These are phyloP conservation scores for Globicephala melas DNA, from an alignment of 2,113 vertebrate species.

Conservation along the genomic window DNA sequence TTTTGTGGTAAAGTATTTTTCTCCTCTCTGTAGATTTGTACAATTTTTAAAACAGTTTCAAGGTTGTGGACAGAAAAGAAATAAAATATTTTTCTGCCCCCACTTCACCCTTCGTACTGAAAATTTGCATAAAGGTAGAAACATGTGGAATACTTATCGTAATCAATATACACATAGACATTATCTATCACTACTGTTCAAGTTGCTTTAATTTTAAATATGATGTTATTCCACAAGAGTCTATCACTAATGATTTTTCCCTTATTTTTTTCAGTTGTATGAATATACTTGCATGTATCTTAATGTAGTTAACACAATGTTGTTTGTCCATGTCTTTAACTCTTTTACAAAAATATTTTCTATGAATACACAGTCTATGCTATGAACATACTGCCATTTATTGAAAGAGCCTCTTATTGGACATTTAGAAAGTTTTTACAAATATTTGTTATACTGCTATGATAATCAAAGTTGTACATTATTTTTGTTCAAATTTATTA, in stretches of 20 bases:
- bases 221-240: not conserved
- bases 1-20: not conserved
- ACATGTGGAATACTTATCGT: not conserved
- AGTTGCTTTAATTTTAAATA: not conserved
- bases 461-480: not conserved
- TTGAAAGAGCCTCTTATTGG: not conserved
- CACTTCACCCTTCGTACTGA: not conserved
- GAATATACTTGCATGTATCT: not conserved
- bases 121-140: not conserved
- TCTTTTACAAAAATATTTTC: not conserved
- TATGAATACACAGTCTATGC: not conserved
- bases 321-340: not conserved
- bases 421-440: not conserved
- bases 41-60: not conserved
- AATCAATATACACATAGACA: not conserved
- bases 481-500: not conserved
- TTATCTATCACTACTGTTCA: not conserved
- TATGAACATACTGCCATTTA: not conserved
- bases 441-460: not conserved
- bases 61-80: not conserved
- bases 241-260: not conserved
- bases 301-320: not conserved
- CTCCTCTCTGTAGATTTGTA: not conserved
- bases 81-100: not conserved
- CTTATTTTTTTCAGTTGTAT: not conserved